Evolutionary conservation across 2,113 vertebrate genomes (phyloP), one percentile per base, ranked within the genome.

Genomic region (Euleptes europaea): DNA sequence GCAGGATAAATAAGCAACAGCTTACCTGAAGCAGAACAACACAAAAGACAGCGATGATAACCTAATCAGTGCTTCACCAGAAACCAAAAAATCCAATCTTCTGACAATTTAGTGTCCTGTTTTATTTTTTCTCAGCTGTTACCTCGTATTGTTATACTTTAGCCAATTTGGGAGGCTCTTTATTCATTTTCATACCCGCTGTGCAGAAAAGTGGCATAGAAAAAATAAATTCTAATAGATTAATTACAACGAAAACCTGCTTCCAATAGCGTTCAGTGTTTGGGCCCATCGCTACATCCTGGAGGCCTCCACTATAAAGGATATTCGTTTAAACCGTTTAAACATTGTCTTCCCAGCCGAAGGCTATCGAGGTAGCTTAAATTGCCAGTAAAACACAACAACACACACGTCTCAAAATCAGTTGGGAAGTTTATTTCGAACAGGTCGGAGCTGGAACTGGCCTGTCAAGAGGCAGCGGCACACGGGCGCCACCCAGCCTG

Each of bases 11-110:
- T 84, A 88, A 44, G 80, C 31, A 83, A 84, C 67, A 90, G 79
- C 85, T 89, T 92, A 91, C 94, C 95, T 96, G 86, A 15, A 94
- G 95, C 1, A 90, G 33, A 92, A 74, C 28, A 75, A 78, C 38
- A 47, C 15, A 54, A 78, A 31, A 83, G 57, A 89, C n/a, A 91
- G 21, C 67, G 1, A 74, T 2, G 23, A 72, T 42, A 86, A 42
- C 35, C 63, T 31, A 26, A 73, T 8, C 31, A n/a, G 28, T 38
- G 1, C 8, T 31, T 8, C 51, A 42, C 17, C 35, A 82, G 57
- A 80, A 88, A 17, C 15, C 54, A 57, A 57, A 19, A 57, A 57
- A 57, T 57, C 54, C 19, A 57, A 57, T 23, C 54, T 57, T 63
- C 35, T n/a, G 40, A 33, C 4, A 7, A 47, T 79, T 4, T 57